These are phyloP conservation scores for Gobionotothen gibberifrons DNA, from an alignment of 2,797 vertebrate genomes.

Conservation along the genomic window DNA sequence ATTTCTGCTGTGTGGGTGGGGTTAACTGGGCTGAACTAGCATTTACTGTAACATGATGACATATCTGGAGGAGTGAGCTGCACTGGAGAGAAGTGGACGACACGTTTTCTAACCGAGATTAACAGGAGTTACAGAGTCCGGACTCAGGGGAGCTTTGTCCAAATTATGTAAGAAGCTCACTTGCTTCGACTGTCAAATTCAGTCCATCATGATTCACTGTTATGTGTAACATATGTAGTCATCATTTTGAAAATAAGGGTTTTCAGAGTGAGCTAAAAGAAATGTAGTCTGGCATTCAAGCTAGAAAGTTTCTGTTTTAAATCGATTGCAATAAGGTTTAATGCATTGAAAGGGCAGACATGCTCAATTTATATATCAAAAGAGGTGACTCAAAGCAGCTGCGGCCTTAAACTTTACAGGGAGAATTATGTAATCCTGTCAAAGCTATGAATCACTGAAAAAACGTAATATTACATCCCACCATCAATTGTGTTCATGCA, in stretches of 20 bases:
- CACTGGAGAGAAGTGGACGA: slow-evolving; percentile 50
- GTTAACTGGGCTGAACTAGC: slow-evolving; percentile 67
- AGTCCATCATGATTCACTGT: slow-evolving; percentile 8
- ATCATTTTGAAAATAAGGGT: slow-evolving; percentile 23
- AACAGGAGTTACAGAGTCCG: slow-evolving; percentile 31
- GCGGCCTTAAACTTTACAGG: slow-evolving; percentile 35
- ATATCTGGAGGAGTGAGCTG: slow-evolving; percentile 64
- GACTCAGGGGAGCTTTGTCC: slow-evolving; percentile 11
- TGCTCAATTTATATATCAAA: slow-evolving; percentile 39
- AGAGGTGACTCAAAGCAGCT: slow-evolving; percentile 38
- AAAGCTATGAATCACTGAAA: slow-evolving; percentile 31
- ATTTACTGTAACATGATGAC: slow-evolving; percentile 74
- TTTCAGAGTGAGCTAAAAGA: neutral
- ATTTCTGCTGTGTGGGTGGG: slow-evolving; percentile 74
- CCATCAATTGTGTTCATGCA: slow-evolving; percentile 2
- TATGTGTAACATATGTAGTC: slow-evolving; percentile 20
- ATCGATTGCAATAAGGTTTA: slow-evolving; percentile 17
- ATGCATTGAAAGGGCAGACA: slow-evolving; percentile 15
- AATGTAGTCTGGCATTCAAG: neutral
- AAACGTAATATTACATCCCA: slow-evolving; percentile 24
- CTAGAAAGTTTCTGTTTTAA: slow-evolving; percentile 29
- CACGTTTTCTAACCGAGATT: slow-evolving; percentile 52
- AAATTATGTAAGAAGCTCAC: slow-evolving; percentile 34
- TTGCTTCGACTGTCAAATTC: slow-evolving; percentile 9
- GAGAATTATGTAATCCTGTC: slow-evolving; percentile 53